phyloP scores from a whole-genome alignment of 2,888 invertebrate genomes.

The Fragum sueziense region DNA sequence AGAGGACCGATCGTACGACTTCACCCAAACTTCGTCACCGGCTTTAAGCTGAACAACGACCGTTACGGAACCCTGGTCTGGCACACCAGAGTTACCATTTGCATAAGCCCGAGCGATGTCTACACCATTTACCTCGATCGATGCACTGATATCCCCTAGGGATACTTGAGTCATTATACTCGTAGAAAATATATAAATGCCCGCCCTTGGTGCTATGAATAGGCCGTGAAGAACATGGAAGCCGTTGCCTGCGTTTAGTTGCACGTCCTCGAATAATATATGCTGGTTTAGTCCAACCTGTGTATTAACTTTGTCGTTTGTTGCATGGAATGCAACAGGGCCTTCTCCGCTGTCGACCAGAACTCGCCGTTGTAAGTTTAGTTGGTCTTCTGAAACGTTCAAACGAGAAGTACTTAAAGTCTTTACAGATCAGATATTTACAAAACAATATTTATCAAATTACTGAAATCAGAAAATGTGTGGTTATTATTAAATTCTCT shows the following conservation, averaged over 20 bases:
- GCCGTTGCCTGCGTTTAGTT: conserved; percentile 13
- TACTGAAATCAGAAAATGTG: too few relatives aligned
- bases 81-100: neutral
- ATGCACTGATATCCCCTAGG: neutral
- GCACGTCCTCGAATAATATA: conserved; percentile 5
- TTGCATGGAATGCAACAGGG: conserved; percentile 22
- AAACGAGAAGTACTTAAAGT: too few relatives aligned
- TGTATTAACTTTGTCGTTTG: neutral
- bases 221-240: conserved; percentile 4
- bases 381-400: too few relatives aligned
- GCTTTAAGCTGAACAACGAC: neutral
- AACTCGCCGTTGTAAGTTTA: neutral
- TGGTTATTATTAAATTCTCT: too few relatives aligned
- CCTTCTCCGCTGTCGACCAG: conserved; percentile 1
- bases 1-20: neutral
- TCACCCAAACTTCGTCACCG: conserved; percentile 19
- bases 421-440: too few relatives aligned
- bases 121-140: neutral
- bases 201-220: conserved; percentile 12
- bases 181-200: conserved; percentile 15
- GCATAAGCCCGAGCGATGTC: conserved; percentile 19
- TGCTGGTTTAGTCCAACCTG: neutral
- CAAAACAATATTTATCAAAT: too few relatives aligned
- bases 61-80: conserved; percentile 25
- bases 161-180: neutral